phyloP scores from a whole-genome alignment of 2,113 vertebrate species.

The Ibidorhyncha struthersii region DNA sequence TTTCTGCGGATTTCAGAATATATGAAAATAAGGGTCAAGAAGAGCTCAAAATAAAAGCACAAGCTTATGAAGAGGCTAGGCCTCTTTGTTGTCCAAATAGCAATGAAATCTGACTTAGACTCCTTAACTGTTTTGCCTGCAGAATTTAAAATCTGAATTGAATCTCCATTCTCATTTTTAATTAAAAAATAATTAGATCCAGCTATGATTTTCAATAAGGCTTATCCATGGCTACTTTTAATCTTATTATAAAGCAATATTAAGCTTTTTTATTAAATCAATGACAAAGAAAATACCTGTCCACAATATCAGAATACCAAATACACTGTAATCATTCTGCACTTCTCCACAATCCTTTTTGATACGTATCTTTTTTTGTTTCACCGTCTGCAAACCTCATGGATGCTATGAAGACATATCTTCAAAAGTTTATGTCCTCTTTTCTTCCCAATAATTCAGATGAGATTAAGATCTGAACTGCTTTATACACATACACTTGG shows the following conservation, averaged over 20 bases:
- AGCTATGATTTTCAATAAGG: background rate
- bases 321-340: background rate
- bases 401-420: background rate
- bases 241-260: background rate
- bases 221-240: background rate
- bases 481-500: background rate
- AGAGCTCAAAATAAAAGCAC: background rate
- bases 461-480: background rate
- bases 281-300: background rate
- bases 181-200: background rate
- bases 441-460: background rate
- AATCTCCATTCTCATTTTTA: background rate
- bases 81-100: background rate
- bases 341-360: background rate
- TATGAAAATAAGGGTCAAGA: background rate
- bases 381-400: background rate
- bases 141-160: background rate
- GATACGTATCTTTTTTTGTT: background rate
- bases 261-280: background rate
- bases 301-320: background rate
- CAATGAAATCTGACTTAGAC: background rate
- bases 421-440: background rate
- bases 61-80: background rate
- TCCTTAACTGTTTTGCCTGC: background rate
- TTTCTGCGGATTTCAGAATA: background rate